These are phyloP conservation scores for Columba janthina DNA, from an alignment of 2,113 vertebrate genomes.

Conservation along the genomic window DNA sequence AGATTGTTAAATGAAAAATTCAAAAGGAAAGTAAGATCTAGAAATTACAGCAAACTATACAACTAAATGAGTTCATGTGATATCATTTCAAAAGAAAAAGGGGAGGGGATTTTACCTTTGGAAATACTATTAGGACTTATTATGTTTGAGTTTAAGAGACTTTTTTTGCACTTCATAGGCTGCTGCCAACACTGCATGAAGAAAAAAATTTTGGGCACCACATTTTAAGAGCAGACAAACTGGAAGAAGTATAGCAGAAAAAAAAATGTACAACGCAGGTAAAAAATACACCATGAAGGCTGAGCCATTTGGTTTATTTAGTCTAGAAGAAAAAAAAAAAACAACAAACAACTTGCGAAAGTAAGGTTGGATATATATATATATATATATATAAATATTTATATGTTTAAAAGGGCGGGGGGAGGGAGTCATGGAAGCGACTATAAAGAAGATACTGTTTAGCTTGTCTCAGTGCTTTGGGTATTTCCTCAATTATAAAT, in stretches of 20 bases:
- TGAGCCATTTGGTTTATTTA: neutral
- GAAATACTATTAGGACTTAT: neutral
- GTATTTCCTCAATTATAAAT: neutral
- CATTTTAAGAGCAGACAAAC: neutral
- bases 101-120: neutral
- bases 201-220: neutral
- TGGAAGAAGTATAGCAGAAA: neutral
- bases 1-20: neutral
- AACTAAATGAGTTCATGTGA: neutral
- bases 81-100: neutral
- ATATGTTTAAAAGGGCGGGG: neutral
- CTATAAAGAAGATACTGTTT: neutral
- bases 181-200: neutral
- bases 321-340: neutral
- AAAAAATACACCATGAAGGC: neutral
- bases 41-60: neutral
- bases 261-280: neutral
- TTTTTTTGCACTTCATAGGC: neutral
- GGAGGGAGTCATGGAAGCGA: neutral
- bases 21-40: neutral
- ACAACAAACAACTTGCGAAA: neutral
- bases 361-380: neutral
- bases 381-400: too few species aligned
- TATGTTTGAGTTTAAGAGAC: neutral
- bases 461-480: neutral